Base-by-base conservation (phyloP, 2,888 invertebrate species). In the Gortyna flavago region DNA sequence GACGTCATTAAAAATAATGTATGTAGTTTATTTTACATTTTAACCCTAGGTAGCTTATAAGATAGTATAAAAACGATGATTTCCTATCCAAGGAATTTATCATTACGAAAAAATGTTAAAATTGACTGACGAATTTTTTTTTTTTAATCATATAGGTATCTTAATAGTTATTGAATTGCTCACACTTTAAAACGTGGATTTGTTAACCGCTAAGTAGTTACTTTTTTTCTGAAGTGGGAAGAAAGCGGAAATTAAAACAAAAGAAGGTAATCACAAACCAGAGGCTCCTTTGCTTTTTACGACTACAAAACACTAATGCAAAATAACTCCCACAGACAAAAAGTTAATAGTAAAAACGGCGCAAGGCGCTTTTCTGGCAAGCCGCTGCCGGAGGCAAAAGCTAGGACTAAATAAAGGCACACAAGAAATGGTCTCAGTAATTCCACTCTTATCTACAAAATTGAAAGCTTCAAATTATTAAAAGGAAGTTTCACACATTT, bases 311-410 rank as follows among this genome's bases (percentile, higher is more conserved):
- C 61, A 67, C 57, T 61, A 75, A 81, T 78, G 72, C 72, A 84
- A 81, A 69, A 76, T 69, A 78, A 73, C 65, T 73, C 41, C 68
- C 66, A 61, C 70, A 75, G 62, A 87, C 68, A 77, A 65, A 84
- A 76, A 84, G 41, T 62, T 77, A 81, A 79, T 81, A 77, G 79
- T 75, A 81, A 84, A 78, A 78, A 85, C 76, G 79, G 62, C 71
- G 78, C 72, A 83, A 87, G 81, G 77, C 72, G 66, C 82, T 72
- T 79, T 70, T 38, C 72, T 72, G 59, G 75, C 48, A 65, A 76
- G 75, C 76, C 77, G 66, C 41, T 62, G 83, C 87, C 76, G 35
- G 68, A 66, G 83, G 85, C 83, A 75, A 82, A 62, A 64, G 68
- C 80, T 80, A 83, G 48, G 73, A 77, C 79, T 72, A 64, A 59